Evolutionary conservation across 2,888 invertebrate genomes (phyloP), one percentile per base, ranked within the genome.

Genomic region (Copidosoma aretas): DNA sequence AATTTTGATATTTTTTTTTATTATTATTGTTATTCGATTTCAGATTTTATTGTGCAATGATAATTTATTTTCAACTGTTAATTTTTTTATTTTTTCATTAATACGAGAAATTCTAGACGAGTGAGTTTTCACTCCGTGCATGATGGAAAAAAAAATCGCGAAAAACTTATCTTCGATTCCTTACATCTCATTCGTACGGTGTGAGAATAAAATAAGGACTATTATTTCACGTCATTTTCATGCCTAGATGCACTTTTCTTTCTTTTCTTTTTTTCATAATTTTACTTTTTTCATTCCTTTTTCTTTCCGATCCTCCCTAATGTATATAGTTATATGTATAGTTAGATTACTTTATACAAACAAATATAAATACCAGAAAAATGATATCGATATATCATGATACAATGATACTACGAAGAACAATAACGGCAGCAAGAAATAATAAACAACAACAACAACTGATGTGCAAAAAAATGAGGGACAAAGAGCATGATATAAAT

Each of bases 241-340:
- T 32, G 19, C 60, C 46, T 51, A 53, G 43, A 24, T 59, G n/a
- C 53, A 49, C 41, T 24, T 56, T 57, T 19, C n/a, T 46, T 8
- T 46, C 57, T 53, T 59, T 64, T 43, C 58, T 63, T 64, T 58
- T 56, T 17, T 52, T 57, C 57, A 5, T 32, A 32, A 8, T 32
- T 32, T 32, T 19, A 53, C 46, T 14, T n/a, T 49, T 24, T 24
- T 19, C 21, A 15, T 68, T 43, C 25, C 57, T 68, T 32, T 32
- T 32, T 32, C 70, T 60, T 54, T 51, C 69, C 71, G 58, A 53
- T 52, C 67, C 74, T 74, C 77, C 76, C 77, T 80, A 80, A 79
- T 83, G 83, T 83, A 83, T 78, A 83, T 83, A 83, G 81, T 81
- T 83, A 80, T 80, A 83, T 83, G 82, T 82, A 82, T 83, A 83